These are phyloP conservation scores for Scomber scombrus DNA, from an alignment of 2,113 vertebrate species.

Conservation along the genomic window DNA sequence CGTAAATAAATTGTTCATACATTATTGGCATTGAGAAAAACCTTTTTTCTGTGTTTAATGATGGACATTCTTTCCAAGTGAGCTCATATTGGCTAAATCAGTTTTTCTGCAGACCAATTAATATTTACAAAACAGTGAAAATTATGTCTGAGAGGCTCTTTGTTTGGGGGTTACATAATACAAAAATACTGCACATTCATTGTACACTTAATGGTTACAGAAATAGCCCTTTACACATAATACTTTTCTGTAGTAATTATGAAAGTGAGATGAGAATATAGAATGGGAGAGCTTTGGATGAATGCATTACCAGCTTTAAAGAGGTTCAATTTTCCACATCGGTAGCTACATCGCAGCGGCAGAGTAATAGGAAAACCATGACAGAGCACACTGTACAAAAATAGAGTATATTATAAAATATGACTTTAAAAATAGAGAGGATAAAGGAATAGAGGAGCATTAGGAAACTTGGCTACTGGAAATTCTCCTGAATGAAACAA, in stretches of 20 bases:
- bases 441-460: conserved; percentile 7
- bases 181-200: conserved; percentile 68
- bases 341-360: conserved; percentile 32
- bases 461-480: conserved; percentile 17
- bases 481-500: conserved; percentile 36
- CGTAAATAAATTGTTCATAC: conserved; percentile 13
- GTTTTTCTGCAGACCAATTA: conserved; percentile 45
- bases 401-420: conserved; percentile 41
- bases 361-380: conserved; percentile 47
- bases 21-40: conserved; percentile 29
- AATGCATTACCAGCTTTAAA: conserved; percentile 56
- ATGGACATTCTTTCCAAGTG: conserved; percentile 34
- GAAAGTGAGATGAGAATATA: conserved; percentile 20
- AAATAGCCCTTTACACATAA: conserved; percentile 66
- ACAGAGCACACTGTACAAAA: conserved; percentile 45
- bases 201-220: conserved; percentile 45
- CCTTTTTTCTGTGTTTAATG: conserved; percentile 5
- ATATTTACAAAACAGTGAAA: conserved; percentile 30
- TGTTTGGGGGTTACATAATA: conserved; percentile 69
- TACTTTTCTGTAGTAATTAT: conserved; percentile 56
- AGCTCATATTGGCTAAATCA: conserved; percentile 38
- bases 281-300: conserved; percentile 63
- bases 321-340: conserved; percentile 50
- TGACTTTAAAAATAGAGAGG: conserved; percentile 26
- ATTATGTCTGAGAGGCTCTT: conserved; percentile 50